A percentile compares a stretch with the other conserved stretches of the same genome.
Conservation (phyloP, 1,140 invertebrate genomes). For the Drosophila insularis region DNA sequence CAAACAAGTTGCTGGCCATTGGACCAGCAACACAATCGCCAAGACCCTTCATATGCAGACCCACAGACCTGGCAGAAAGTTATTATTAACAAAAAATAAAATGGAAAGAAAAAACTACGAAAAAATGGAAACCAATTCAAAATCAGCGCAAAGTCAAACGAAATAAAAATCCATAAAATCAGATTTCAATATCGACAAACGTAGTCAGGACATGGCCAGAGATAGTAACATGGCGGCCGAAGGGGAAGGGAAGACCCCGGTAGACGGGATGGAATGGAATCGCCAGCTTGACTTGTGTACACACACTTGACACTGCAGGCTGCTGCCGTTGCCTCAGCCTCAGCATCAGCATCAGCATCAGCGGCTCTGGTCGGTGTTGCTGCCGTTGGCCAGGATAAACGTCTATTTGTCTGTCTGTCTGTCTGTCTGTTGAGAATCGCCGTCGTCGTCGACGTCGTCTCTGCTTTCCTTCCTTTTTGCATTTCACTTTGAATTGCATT, state of each 20-base stretch:
- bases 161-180: slow-evolving; percentile 80
- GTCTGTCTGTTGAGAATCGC: slow-evolving; percentile 42
- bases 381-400: slow-evolving; percentile 39
- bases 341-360: no score
- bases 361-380: no score
- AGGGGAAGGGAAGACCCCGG: no score
- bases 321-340: neutral
- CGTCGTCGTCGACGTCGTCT: neutral
- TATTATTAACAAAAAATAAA: slow-evolving; percentile 61
- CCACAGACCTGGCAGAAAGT: slow-evolving; percentile 27
- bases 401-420: slow-evolving; percentile 43
- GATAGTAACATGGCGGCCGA: neutral
- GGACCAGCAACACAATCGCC: slow-evolving; percentile 13
- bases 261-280: neutral
- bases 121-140: slow-evolving; percentile 50
- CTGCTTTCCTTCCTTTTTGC: slow-evolving; percentile 33
- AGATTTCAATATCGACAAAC: slow-evolving; percentile 75
- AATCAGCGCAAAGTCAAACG: slow-evolving; percentile 76
- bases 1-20: slow-evolving; percentile 50
- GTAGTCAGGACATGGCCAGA: slow-evolving; percentile 39
- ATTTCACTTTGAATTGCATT: slow-evolving; percentile 68
- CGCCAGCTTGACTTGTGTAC: slow-evolving; percentile 22
- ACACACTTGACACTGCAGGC: slow-evolving; percentile 48
- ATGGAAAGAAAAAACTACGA: slow-evolving; percentile 11
- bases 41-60: slow-evolving; percentile 26